Evolutionary conservation across 2,888 invertebrate species (phyloP).

Genomic region (Xestobium rufovillosum): DNA sequence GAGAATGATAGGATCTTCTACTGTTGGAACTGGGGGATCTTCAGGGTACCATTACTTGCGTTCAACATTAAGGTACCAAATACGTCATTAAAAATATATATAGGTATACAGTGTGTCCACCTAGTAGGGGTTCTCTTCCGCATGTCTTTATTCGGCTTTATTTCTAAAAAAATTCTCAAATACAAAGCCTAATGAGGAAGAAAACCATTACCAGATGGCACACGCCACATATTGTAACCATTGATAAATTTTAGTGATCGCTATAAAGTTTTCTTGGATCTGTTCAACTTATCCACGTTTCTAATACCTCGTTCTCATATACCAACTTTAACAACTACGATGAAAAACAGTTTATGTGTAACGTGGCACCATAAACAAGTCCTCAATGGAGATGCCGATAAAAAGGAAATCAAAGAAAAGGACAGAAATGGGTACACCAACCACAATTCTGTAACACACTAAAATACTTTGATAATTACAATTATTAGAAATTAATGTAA

Average conservation of each 20-base stretch:
- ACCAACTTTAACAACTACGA: slow-evolving; percentile 75
- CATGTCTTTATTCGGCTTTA: neutral
- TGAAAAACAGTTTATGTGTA: slow-evolving; percentile 67
- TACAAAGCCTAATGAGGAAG: no score
- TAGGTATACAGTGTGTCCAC: no score
- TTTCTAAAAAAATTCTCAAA: no score
- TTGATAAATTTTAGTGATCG: slow-evolving; percentile 84
- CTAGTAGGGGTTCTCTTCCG: no score
- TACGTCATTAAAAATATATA: slow-evolving; percentile 11
- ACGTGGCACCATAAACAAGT: slow-evolving; percentile 39
- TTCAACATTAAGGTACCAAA: slow-evolving; percentile 81
- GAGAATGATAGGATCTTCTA: slow-evolving; percentile 96
- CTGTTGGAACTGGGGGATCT: slow-evolving; percentile 94
- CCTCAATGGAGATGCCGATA: neutral
- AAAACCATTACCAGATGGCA: no score
- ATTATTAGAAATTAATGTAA: no score
- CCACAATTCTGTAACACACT: no score
- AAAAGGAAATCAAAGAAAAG: slow-evolving; percentile 3
- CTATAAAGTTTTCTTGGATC: slow-evolving; percentile 95
- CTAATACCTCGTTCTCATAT: slow-evolving; percentile 86
- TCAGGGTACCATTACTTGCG: slow-evolving; percentile 97
- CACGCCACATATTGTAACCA: no score
- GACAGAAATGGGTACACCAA: neutral
- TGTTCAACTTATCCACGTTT: slow-evolving; percentile 96
- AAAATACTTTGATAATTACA: no score